Percentiles rank a stretch among this genome's conserved stretches.
phyloP scores from a whole-genome alignment of 1,140 invertebrate species.

The Pogonomyrmex californicus region DNA sequence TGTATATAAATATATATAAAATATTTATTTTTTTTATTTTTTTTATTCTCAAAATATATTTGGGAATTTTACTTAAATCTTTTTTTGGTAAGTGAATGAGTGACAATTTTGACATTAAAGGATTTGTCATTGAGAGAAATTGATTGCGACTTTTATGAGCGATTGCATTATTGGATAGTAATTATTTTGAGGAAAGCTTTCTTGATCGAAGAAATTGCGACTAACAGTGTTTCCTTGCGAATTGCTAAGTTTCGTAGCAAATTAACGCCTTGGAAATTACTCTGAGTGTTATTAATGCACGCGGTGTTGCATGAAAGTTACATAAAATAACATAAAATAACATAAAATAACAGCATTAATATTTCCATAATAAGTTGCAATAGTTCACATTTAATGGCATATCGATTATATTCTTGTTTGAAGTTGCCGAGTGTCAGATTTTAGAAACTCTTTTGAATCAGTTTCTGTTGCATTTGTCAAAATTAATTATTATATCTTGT shows the following conservation, averaged over 20 bases:
- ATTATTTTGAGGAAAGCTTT: conserved; percentile 50
- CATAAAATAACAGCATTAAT: conserved; percentile 17
- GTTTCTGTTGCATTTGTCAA: background rate
- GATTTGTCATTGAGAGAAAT: conserved; percentile 36
- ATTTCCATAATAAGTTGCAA: background rate
- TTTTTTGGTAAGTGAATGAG: background rate
- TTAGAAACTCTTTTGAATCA: background rate
- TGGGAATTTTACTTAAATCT: background rate
- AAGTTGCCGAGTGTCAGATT: background rate
- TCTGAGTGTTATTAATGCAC: conserved; percentile 11
- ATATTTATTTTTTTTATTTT: background rate
- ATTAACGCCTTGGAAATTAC: conserved; percentile 2
- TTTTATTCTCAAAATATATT: conserved; percentile 1
- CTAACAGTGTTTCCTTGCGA: conserved; percentile 12
- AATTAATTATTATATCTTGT: background rate
- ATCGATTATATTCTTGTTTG: background rate
- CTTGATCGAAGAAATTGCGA: conserved; percentile 1
- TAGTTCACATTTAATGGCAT: background rate
- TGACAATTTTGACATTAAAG: background rate
- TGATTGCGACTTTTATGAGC: background rate
- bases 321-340: background rate
- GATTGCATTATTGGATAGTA: conserved; percentile 13
- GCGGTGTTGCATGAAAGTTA: conserved; percentile 24
- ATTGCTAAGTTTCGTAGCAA: conserved; percentile 42
- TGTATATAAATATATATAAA: background rate